These are phyloP conservation scores for Pseudonaja textilis DNA, from an alignment of 2,113 vertebrate genomes.

Conservation along the genomic window DNA sequence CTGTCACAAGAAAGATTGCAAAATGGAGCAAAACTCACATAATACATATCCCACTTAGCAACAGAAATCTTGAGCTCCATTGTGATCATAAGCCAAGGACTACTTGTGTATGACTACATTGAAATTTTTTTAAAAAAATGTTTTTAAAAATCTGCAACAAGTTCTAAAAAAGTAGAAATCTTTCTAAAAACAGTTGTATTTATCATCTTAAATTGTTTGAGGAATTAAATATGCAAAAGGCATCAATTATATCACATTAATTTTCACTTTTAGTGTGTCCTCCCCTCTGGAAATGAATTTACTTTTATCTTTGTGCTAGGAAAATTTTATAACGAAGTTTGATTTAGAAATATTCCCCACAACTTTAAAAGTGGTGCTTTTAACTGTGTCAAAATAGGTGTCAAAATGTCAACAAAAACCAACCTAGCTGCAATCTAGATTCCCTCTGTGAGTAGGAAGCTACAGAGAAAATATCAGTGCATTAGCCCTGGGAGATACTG, in stretches of 20 bases:
- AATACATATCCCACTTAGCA: background rate
- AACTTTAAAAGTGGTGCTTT: background rate
- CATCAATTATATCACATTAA: constrained; percentile 3
- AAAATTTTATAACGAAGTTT: background rate
- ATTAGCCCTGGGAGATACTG: background rate
- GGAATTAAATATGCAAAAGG: constrained; percentile 3
- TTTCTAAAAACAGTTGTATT: background rate
- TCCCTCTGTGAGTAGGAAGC: background rate
- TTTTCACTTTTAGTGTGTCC: background rate
- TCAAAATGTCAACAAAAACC: background rate
- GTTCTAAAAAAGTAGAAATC: background rate
- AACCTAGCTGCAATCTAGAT: background rate
- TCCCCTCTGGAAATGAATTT: background rate
- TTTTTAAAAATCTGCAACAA: constrained; percentile 14
- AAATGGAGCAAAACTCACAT: background rate
- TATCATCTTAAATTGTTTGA: background rate
- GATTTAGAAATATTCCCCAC: background rate
- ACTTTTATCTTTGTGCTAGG: background rate
- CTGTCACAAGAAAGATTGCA: background rate
- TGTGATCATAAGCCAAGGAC: background rate
- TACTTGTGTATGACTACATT: background rate
- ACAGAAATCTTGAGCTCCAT: background rate
- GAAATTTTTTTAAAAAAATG: background rate
- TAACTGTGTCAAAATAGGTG: constrained; percentile 9
- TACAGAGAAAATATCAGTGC: background rate